These are phyloP conservation scores for Sinocyclocheilus anophthalmus DNA, from an alignment of 2,113 vertebrate species.

Conservation along the genomic window DNA sequence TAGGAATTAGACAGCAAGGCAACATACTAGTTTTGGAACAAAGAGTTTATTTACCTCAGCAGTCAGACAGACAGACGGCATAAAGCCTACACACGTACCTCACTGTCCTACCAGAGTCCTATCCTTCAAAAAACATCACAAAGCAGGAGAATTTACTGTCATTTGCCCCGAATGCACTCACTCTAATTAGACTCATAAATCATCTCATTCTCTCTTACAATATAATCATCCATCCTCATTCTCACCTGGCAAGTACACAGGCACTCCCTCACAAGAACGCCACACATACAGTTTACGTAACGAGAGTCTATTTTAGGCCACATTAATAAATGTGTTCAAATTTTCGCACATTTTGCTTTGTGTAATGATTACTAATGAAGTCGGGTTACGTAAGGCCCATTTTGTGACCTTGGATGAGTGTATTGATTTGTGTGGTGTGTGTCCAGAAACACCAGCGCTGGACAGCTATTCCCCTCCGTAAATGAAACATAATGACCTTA, in stretches of 20 bases:
- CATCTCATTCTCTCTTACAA: slow-evolving; percentile 61
- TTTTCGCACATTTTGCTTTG: slow-evolving; percentile 34
- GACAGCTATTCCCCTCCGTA: slow-evolving; percentile 38
- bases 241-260: slow-evolving; percentile 31
- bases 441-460: not conserved
- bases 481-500: slow-evolving; percentile 63
- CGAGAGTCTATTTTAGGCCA: slow-evolving; percentile 1
- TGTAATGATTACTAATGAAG: slow-evolving; percentile 50
- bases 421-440: slow-evolving; percentile 2
- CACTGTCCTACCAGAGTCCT: slow-evolving; percentile 23
- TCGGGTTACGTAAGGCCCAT: slow-evolving; percentile 43
- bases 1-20: not conserved
- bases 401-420: slow-evolving; percentile 50
- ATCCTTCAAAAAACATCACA: slow-evolving; percentile 63
- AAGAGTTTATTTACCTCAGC: not conserved
- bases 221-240: slow-evolving; percentile 63
- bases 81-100: not conserved
- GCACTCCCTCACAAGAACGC: slow-evolving; percentile 23
- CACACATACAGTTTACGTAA: slow-evolving; percentile 29
- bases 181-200: slow-evolving; percentile 76
- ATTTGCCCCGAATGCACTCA: slow-evolving; percentile 55
- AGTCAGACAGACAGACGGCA: not conserved
- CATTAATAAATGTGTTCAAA: slow-evolving; percentile 38
- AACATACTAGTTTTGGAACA: not conserved
- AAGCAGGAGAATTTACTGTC: slow-evolving; percentile 68